Evolutionary conservation across 2,113 vertebrate species (phyloP).

Genomic region (Podiceps cristatus): DNA sequence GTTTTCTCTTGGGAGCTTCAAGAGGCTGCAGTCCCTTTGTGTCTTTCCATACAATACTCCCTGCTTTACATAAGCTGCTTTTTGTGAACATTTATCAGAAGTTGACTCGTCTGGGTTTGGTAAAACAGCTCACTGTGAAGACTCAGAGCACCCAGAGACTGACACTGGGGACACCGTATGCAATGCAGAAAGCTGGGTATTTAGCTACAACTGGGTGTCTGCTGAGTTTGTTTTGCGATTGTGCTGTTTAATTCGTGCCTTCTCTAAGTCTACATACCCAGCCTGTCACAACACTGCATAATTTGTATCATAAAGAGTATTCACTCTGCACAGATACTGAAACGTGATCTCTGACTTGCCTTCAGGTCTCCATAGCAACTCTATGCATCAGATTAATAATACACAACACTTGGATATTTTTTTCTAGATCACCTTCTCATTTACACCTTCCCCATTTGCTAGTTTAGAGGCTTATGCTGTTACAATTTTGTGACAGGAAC

Average conservation of each 20-base stretch:
- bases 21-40: not conserved
- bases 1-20: not conserved
- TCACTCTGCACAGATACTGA: not conserved
- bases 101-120: not conserved
- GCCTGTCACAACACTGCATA: not conserved
- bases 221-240: not conserved
- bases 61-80: not conserved
- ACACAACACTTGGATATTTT: not conserved
- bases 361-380: not conserved
- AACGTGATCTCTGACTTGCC: not conserved
- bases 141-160: not conserved
- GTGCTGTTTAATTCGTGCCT: not conserved
- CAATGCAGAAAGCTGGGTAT: not conserved
- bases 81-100: not conserved
- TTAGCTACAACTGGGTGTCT: not conserved
- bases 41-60: not conserved
- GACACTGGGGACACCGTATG: not conserved
- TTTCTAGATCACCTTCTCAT: not conserved
- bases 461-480: not conserved
- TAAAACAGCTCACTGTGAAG: not conserved
- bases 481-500: not conserved
- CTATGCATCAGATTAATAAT: not conserved
- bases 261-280: not conserved
- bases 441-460: not conserved
- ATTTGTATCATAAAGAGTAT: not conserved